A percentile compares a stretch with the other conserved stretches of the same genome.
phyloP scores from a whole-genome alignment of 2,113 vertebrate genomes.

The Gyps fulvus region DNA sequence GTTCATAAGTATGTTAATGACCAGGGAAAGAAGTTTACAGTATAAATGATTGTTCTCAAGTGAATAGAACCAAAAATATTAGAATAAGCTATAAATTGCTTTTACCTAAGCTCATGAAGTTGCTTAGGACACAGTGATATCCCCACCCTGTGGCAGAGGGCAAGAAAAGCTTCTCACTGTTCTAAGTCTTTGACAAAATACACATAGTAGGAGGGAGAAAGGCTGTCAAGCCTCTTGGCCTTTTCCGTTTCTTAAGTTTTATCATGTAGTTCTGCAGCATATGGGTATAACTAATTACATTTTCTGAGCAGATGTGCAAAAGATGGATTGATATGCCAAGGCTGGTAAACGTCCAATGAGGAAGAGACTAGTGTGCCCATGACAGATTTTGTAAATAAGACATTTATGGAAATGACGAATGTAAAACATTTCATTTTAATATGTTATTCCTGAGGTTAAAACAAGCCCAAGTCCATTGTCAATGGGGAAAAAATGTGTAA shows the following conservation, averaged over 20 bases:
- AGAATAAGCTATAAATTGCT: not conserved
- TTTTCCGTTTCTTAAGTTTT: slow-evolving; percentile 31
- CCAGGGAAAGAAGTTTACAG: not conserved
- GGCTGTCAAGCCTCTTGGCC: not conserved
- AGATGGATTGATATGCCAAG: slow-evolving; percentile 54
- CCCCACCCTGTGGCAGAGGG: not conserved
- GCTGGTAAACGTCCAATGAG: slow-evolving; percentile 49
- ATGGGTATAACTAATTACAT: slow-evolving; percentile 50
- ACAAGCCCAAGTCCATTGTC: not conserved
- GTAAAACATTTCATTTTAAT: slow-evolving; percentile 1
- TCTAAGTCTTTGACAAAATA: not conserved
- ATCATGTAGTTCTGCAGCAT: slow-evolving; percentile 36
- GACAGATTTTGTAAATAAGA: slow-evolving; percentile 54
- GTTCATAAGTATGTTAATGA: not conserved
- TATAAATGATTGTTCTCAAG: not conserved
- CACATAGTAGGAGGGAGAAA: not conserved
- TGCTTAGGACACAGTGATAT: not conserved
- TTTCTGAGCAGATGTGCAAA: slow-evolving; percentile 58
- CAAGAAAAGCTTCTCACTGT: not conserved
- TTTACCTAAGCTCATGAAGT: not conserved
- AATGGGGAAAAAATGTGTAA: not conserved
- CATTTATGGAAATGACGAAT: not conserved
- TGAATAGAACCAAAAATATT: not conserved
- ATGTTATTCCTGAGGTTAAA: not conserved
- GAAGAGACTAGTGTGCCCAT: slow-evolving; percentile 26